Evolutionary conservation across 37 sponge, comb jelly and placozoan genomes (phyloP), one percentile per base, ranked within the genome.

Genomic region (Halisarca cf. caerulea): DNA sequence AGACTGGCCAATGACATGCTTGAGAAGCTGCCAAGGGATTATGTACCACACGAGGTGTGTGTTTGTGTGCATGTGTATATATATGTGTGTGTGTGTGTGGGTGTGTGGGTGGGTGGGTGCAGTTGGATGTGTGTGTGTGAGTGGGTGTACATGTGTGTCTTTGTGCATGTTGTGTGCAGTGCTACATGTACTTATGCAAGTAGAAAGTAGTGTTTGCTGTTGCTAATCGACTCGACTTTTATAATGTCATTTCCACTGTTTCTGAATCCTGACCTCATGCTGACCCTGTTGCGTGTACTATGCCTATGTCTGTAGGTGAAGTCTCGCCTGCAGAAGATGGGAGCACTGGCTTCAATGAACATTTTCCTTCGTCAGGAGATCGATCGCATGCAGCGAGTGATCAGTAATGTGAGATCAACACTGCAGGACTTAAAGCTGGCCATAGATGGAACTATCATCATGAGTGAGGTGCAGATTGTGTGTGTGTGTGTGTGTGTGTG

Each of bases 401-500:
- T 99, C 58, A 75, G 44, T 20, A n/a, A 88, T 38, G 99, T 99
- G 3, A 72, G 95, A 17, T 58, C 25, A 38, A 95, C 97, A 15
- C 90, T 96, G 45, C 62, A 68, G 59, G 99, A 99, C 59, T 86
- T 99, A 37, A 86, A 93, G 79, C 90, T 99, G 33, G 99, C 99
- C 60, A 96, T 99, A 83, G 99, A 99, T 37, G 99, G 99, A 25
- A 96, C 99, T 53, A 99, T 99, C 87, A 99, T 99, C 85, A 99
- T 99, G 99, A 99, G 95, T 82, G 95, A 98, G 89, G 94, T 96
- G 37, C 66, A 88, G 7, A 62, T 6, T 47, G 51, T 47, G 11
- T 47, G 11, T 47, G 80, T 64, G 40, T 54, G 53, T 6, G 9
- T 7, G 15, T 17, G 14, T 44, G 53, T 79, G 27, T 24, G 21